phyloP scores from a whole-genome alignment of 2,113 vertebrate species.

The Laterallus jamaicensis region DNA sequence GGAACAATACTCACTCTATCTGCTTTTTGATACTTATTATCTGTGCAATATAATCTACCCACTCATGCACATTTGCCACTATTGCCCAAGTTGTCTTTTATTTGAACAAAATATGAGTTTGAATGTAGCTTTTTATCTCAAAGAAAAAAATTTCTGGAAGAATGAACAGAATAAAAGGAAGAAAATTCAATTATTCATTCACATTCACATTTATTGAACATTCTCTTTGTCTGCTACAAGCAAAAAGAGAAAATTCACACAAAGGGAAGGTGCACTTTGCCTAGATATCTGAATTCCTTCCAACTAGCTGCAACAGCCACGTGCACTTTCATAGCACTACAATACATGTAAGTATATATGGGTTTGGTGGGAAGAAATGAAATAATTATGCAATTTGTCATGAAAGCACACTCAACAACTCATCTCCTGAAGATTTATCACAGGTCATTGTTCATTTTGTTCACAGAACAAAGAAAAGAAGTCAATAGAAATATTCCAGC shows the following conservation, averaged over 20 bases:
- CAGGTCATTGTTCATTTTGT: not conserved
- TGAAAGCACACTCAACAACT: not conserved
- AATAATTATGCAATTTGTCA: not conserved
- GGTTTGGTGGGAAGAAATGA: not conserved
- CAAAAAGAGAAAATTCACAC: conserved; percentile 26
- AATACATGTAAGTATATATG: not conserved
- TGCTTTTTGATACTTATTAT: not conserved
- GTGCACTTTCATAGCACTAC: not conserved
- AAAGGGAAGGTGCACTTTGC: conserved; percentile 7
- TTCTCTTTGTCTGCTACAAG: not conserved
- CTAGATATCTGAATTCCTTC: not conserved
- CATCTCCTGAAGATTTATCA: not conserved
- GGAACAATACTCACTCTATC: not conserved
- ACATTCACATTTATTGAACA: not conserved
- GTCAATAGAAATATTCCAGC: not conserved
- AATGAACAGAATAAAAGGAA: conserved; percentile 32
- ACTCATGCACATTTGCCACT: not conserved
- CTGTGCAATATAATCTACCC: not conserved
- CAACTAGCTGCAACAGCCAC: not conserved
- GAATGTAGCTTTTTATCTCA: conserved; percentile 24
- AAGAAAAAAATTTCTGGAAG: not conserved
- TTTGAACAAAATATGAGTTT: not conserved
- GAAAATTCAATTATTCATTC: conserved; percentile 34
- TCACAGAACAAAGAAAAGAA: not conserved
- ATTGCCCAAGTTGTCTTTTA: not conserved